Evolutionary conservation across 37 sponge, comb jelly and placozoan species (phyloP), one percentile per base, ranked within the genome.

Genomic region (Eunapius fragilis): DNA sequence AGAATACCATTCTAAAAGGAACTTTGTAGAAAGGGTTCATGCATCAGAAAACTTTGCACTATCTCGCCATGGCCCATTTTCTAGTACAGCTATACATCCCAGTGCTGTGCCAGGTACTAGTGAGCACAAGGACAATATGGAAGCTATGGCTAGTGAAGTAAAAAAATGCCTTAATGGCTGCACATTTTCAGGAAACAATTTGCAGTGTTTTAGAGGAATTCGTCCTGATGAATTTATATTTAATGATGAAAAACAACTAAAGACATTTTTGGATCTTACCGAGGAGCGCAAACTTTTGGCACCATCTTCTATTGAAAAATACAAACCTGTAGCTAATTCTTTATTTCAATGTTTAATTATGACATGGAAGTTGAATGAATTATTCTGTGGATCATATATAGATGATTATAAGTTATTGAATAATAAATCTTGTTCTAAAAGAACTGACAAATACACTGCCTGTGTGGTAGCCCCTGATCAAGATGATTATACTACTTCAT

Each of bases 21-120:
- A 68, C 36, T 68, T 37, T 80, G 80, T 78, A 26, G 78, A 78
- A 78, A 34, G 78, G 3, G 78, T 80, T 22, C 80, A 80, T 67
- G 70, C 69, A n/a, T 32, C 31, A 27, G 80, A 80, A 67, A 80
- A 80, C 68, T 22, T 31, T 6, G 80, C 68, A 17, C 80, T 80
- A 0, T 67, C 80, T 19, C 19, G 34, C 4, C 80, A 80, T 31
- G 80, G 80, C 7, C 80, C 69, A 5, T 80, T 80, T 31, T 2
- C 2, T 14, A 68, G 80, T 31, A 17, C 58, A 2, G 0, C 25
- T 9, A 13, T 31, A 0, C 19, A 80, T n/a, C 22, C 30, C 17
- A 14, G 26, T 2, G 32, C 34, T 12, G 0, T 67, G 0, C 22
- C 80, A n/a, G 80, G 80, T 4, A 36, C 70, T 27, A 14, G 31